Conservation (phyloP, 2,113 vertebrate genomes). For the Onychorhynchus coronatus region DNA sequence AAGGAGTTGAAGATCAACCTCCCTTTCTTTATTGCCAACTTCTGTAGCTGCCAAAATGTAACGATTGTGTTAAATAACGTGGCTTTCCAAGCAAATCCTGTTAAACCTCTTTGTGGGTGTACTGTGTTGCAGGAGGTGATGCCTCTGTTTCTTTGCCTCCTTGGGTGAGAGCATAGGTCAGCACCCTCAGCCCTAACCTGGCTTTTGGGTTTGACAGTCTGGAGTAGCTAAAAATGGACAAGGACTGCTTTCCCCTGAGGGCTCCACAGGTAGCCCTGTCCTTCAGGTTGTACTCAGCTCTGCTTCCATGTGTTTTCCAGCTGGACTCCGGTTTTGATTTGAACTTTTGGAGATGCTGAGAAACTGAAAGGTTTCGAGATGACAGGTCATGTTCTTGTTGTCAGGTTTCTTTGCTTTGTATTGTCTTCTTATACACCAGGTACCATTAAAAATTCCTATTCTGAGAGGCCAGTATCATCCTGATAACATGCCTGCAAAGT, state of each 20-base stretch:
- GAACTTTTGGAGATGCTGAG: not conserved
- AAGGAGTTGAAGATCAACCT: not conserved
- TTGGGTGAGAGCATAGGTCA: not conserved
- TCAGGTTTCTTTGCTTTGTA: not conserved
- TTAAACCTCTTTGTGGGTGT: not conserved
- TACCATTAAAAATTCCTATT: fast-evolving
- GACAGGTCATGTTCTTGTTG: not conserved
- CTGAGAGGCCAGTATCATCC: fast-evolving
- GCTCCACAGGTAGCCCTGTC: not conserved
- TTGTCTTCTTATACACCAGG: not conserved
- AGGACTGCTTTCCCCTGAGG: not conserved
- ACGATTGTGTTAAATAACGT: fast-evolving
- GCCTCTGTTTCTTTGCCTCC: not conserved
- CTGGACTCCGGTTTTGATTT: not conserved
- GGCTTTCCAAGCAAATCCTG: not conserved
- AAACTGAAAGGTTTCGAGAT: not conserved
- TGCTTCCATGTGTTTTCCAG: fast-evolving
- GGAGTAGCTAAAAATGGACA: not conserved
- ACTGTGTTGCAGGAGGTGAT: not conserved
- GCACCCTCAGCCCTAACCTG: not conserved
- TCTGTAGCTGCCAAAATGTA: not conserved
- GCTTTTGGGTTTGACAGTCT: not conserved
- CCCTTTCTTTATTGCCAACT: not conserved
- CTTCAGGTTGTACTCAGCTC: not conserved
- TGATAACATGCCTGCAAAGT: fast-evolving